A percentile compares a stretch with the other conserved stretches of the same genome.
Conservation (phyloP, 1,140 invertebrate genomes). For the Ctenoplectra terminalis region DNA sequence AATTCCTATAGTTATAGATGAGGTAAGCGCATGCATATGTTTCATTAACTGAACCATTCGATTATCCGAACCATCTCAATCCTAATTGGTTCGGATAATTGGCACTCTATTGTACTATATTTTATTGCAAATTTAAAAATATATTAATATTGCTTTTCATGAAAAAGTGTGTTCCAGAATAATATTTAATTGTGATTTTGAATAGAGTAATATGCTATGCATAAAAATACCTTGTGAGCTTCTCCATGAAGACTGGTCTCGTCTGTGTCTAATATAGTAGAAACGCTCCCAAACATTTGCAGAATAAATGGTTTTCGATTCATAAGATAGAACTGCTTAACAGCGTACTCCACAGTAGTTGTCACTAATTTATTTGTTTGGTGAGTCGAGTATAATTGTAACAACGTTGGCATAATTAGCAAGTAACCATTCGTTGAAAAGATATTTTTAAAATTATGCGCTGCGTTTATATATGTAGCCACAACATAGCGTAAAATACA, state of each 20-base stretch:
- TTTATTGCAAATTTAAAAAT: neutral
- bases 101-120: too few species aligned
- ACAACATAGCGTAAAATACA: slow-evolving; percentile 97
- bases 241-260: slow-evolving; percentile 93
- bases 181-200: too few species aligned
- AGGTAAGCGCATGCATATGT: too few species aligned
- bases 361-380: slow-evolving; percentile 98
- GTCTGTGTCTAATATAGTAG: slow-evolving; percentile 97
- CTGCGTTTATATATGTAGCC: slow-evolving; percentile 98
- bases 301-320: slow-evolving; percentile 99
- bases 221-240: slow-evolving; percentile 89
- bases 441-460: slow-evolving; percentile 99
- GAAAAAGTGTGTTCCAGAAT: too few species aligned
- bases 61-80: too few species aligned
- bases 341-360: slow-evolving; percentile 97
- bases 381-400: slow-evolving; percentile 98
- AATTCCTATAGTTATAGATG: too few species aligned
- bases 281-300: slow-evolving; percentile 99
- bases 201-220: too few species aligned
- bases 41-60: too few species aligned
- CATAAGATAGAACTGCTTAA: slow-evolving; percentile 99
- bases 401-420: slow-evolving; percentile 97
- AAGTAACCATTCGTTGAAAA: slow-evolving; percentile 99
- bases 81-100: too few species aligned
- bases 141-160: neutral